Base-by-base conservation (phyloP, 2,888 invertebrate genomes). In the Anarsia innoxiella region DNA sequence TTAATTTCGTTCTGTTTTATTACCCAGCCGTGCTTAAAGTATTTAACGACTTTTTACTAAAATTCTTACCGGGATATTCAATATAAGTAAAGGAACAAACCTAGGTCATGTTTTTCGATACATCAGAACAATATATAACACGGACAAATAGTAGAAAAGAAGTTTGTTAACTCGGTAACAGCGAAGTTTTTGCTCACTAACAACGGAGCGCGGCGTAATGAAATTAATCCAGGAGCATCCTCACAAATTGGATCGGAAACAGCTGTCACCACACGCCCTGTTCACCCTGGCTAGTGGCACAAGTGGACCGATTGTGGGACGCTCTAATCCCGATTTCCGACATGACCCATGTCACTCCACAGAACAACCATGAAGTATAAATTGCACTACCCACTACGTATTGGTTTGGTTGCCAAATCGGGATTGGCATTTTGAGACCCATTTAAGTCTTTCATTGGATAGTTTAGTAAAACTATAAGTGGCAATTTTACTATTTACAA, bases 181-280 rank as follows among this genome's bases (percentile, higher is more conserved):
- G n/a, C n/a, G 12, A 9, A 11, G 12, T 26, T 31, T 14, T 31
- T 31, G 27, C 23, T 12, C 15, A 12, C 19, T 31, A 16, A 31
- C 19, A 31, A 31, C 16, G 16, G 10, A 16, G 31, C 32, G 12
- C 8, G 23, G 16, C 26, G 40, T 47, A 50, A 53, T 55, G 48
- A 55, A 60, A 59, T 59, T 55, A 59, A 56, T 53, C 47, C 51
- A 37, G 51, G 46, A 50, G 45, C 52, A 49, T 55, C 56, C 59
- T 49, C 52, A 49, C 48, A 58, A 59, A 61, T 64, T 58, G 48
- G 51, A 56, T 59, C 52, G 50, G 54, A n/a, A 54, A 59, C 53
- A 47, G 51, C 55, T 51, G 60, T 56, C 49, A 47, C 51, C 19
- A 19, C 49, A 43, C 49, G 44, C 41, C 34, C 40, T 44, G 42